Evolutionary conservation across 2,888 invertebrate genomes (phyloP).

Genomic region (Uropetala carovei): DNA sequence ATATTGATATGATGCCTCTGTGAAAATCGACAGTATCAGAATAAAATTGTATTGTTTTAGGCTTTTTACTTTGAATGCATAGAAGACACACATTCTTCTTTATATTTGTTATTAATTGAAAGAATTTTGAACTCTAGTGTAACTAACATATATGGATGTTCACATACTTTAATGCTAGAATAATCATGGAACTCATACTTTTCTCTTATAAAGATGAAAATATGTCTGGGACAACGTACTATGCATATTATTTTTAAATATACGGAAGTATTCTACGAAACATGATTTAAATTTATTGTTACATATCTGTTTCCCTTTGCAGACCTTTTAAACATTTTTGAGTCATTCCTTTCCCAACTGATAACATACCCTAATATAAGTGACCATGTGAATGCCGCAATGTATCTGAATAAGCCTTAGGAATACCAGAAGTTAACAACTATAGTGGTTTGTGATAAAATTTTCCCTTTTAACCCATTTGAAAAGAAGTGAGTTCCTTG

Average conservation of each 20-base stretch:
- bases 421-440: slow-evolving; percentile 95
- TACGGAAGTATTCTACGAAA: background rate
- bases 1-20: too few relatives aligned
- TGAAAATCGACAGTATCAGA: too few relatives aligned
- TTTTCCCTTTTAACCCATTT: too few relatives aligned
- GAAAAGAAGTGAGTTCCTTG: background rate
- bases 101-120: too few relatives aligned
- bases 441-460: background rate
- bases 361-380: slow-evolving; percentile 99
- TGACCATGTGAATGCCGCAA: slow-evolving; percentile 98
- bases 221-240: too few relatives aligned
- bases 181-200: background rate
- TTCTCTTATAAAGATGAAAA: background rate
- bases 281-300: background rate
- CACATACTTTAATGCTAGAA: too few relatives aligned
- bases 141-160: too few relatives aligned
- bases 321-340: slow-evolving; percentile 99
- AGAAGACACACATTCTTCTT: too few relatives aligned
- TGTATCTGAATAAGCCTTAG: slow-evolving; percentile 99
- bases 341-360: slow-evolving; percentile 99
- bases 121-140: too few relatives aligned
- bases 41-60: too few relatives aligned
- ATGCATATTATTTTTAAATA: too few relatives aligned
- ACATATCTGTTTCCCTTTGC: slow-evolving; percentile 72
- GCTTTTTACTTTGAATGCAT: too few relatives aligned